Conservation (phyloP, 1,140 invertebrate genomes). For the Zaprionus africanus region DNA sequence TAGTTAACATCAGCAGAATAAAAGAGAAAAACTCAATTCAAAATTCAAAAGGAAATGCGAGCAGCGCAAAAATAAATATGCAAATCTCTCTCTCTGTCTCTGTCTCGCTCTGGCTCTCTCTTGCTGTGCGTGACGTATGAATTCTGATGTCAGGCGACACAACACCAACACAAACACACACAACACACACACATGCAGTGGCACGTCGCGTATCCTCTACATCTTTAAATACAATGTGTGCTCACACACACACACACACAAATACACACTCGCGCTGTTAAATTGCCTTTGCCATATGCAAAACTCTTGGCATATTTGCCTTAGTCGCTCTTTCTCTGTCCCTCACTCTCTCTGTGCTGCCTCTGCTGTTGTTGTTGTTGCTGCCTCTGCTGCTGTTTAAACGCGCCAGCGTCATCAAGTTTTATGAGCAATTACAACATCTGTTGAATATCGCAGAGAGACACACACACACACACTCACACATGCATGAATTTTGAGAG, state of each 20-base stretch:
- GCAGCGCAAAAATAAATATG: slow-evolving; percentile 51
- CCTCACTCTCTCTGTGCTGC: slow-evolving; percentile 23
- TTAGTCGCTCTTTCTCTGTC: slow-evolving; percentile 10
- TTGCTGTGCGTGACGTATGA: slow-evolving; percentile 67
- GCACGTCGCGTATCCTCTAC: slow-evolving; percentile 35
- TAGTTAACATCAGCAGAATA: slow-evolving; percentile 48
- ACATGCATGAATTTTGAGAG: slow-evolving; percentile 17
- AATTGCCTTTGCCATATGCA: slow-evolving; percentile 69
- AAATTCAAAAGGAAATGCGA: slow-evolving; percentile 50
- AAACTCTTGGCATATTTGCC: slow-evolving; percentile 44
- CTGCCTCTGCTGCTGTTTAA: slow-evolving; percentile 48
- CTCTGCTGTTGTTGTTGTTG: slow-evolving; percentile 18
- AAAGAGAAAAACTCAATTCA: slow-evolving; percentile 44
- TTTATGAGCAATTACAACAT: slow-evolving; percentile 83
- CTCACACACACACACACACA: slow-evolving; percentile 16
- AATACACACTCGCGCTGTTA: slow-evolving; percentile 12
- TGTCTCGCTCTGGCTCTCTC: slow-evolving; percentile 9
- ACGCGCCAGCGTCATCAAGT: slow-evolving; percentile 79
- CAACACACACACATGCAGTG: slow-evolving; percentile 1
- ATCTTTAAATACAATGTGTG: slow-evolving; percentile 70
- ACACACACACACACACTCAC: slow-evolving; percentile 11
- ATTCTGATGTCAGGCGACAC: slow-evolving; percentile 70
- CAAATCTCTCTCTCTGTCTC: slow-evolving; percentile 52
- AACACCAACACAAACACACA: not conserved
- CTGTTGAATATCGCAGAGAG: slow-evolving; percentile 78